Evolutionary conservation across 2,797 vertebrate genomes (phyloP), one percentile per base, ranked within the genome.

Genomic region (Rhadinocentrus ornatus): DNA sequence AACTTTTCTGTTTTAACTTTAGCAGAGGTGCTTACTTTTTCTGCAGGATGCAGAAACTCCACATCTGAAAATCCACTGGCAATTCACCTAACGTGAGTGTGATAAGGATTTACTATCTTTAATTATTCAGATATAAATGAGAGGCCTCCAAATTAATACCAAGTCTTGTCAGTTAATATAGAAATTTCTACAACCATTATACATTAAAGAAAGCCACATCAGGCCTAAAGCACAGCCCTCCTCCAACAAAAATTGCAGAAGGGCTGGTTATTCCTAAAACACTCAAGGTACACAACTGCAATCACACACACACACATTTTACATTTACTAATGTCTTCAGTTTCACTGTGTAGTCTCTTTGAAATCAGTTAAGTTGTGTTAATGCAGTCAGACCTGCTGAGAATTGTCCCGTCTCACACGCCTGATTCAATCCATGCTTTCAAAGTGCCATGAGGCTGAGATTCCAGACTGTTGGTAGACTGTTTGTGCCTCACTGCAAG

Each of bases 251-350:
- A 64, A 55, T 55, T 62, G 52, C 55, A 66, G 62, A 22, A 68
- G 73, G 72, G 68, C 70, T 44, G 50, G 81, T 32, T 56, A 61
- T 66, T 71, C 67, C 85, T 90, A 90, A 73, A 85, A 88, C 78
- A 83, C 71, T 74, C 78, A 79, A 72, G 18, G 57, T 68, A 82
- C 77, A 87, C 77, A 63, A 63, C 46, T 71, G 57, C 85, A 86
- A 73, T 75, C 86, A 85, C 88, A 81, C 80, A 89, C 76, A 90
- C 81, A 86, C 68, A 75, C 81, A 31, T 60, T 71, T 79, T 81
- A 74, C 44, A 37, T 69, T 56, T 67, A 76, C 84, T 89, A 86
- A 67, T 15, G 71, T 69, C 67, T 73, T 80, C 73, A 35, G 10
- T 63, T 79, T 76, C 65, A 70, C 64, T 61, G 81, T 82, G 74